These are phyloP conservation scores for Atethmia centrago DNA, from an alignment of 2,888 invertebrate genomes.

Conservation along the genomic window DNA sequence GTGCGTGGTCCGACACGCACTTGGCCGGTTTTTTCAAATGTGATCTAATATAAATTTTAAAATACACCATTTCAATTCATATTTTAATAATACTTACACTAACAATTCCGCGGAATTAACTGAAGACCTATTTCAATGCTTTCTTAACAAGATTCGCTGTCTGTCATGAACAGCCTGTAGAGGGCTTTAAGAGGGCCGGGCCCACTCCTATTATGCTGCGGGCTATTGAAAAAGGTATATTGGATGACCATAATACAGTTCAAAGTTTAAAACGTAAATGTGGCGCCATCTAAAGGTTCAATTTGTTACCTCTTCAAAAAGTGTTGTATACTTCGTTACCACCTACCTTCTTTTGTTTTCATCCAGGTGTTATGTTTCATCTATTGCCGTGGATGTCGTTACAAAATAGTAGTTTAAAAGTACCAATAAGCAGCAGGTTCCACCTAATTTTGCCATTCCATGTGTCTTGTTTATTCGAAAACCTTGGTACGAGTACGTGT, in stretches of 20 bases:
- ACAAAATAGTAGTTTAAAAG: not conserved
- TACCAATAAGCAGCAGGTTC: not conserved
- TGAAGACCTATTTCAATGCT: constrained; percentile 25
- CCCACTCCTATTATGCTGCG: constrained; percentile 45
- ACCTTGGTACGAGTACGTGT: not conserved
- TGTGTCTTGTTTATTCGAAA: not conserved
- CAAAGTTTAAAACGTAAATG: not conserved
- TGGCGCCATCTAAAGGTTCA: not conserved
- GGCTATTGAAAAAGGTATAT: constrained; percentile 38
- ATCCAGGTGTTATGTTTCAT: not conserved
- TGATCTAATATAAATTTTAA: not conserved
- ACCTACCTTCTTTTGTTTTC: not conserved
- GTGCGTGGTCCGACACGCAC: too few relatives aligned
- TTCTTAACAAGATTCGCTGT: constrained; percentile 35
- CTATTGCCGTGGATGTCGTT: not conserved
- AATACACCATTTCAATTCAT: not conserved
- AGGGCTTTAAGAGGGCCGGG: constrained; percentile 28
- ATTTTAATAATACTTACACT: not conserved
- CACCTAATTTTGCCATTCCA: too few relatives aligned
- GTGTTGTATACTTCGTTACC: not conserved
- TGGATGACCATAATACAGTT: constrained; percentile 17
- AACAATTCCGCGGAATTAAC: not conserved
- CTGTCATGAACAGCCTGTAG: constrained; percentile 26
- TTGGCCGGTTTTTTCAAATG: not conserved
- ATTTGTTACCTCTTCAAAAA: not conserved